Percentiles rank a stretch among this genome's conserved stretches.
Evolutionary conservation across 1,140 invertebrate species (phyloP).

Genomic region (Microplitis mediator): DNA sequence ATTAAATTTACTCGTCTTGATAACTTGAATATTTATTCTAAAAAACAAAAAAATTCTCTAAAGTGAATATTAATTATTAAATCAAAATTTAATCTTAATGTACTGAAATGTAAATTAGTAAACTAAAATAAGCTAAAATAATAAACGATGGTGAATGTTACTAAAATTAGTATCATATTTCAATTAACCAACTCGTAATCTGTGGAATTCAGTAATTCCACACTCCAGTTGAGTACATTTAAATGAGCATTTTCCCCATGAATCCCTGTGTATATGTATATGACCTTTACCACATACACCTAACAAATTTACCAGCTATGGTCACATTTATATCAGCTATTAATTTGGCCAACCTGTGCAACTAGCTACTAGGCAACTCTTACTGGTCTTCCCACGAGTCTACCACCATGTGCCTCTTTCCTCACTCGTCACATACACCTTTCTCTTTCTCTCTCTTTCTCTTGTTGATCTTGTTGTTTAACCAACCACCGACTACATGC

Average conservation of each 20-base stretch:
- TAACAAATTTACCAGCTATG: slow-evolving; percentile 21
- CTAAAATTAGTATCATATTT: background rate
- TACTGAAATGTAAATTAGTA: background rate
- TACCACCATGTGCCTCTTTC: background rate
- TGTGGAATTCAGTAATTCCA: background rate
- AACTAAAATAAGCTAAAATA: background rate
- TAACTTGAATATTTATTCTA: too few relatives aligned
- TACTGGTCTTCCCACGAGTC: slow-evolving; percentile 6
- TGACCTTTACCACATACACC: background rate
- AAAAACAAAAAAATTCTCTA: too few relatives aligned
- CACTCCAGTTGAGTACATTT: background rate
- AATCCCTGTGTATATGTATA: background rate
- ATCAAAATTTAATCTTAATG: too few relatives aligned
- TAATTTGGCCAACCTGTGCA: slow-evolving; percentile 19
- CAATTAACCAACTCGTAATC: background rate
- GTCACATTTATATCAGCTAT: slow-evolving; percentile 31
- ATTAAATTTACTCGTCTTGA: too few relatives aligned
- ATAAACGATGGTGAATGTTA: background rate
- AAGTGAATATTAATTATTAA: too few relatives aligned
- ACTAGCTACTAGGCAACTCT: background rate
- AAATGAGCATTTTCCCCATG: background rate
- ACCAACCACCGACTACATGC: background rate
- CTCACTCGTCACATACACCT: background rate
- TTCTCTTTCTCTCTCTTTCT: background rate
- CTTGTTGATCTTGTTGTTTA: background rate